A percentile compares a stretch with the other conserved stretches of the same genome.
phyloP scores from a whole-genome alignment of 1,140 invertebrate species.

The Homarus americanus region DNA sequence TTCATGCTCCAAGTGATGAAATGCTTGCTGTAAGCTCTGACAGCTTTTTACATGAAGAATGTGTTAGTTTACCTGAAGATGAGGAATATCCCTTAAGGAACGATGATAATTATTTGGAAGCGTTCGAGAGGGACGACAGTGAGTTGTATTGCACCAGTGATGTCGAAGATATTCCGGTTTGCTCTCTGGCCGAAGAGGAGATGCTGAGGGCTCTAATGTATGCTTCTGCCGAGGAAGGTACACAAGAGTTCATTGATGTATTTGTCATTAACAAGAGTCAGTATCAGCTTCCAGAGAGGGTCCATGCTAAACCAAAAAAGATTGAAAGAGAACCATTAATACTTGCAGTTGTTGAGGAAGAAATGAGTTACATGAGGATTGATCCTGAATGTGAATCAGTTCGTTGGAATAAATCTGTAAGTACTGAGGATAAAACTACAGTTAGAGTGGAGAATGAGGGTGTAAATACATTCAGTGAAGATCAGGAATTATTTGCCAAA shows the following conservation, averaged over 20 bases:
- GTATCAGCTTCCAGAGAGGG: constrained; percentile 64
- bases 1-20: constrained; percentile 56
- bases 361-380: constrained; percentile 15
- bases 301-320: constrained; percentile 55
- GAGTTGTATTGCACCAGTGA: constrained; percentile 56
- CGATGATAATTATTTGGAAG: not conserved
- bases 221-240: constrained; percentile 54
- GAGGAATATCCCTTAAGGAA: not conserved
- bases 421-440: not conserved
- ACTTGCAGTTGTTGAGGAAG: constrained; percentile 32
- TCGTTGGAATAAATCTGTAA: not conserved
- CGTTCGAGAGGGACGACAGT: not conserved
- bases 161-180: constrained; percentile 66
- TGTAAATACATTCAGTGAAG: not conserved
- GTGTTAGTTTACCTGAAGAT: not conserved
- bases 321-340: constrained; percentile 51
- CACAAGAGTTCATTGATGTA: constrained; percentile 61
- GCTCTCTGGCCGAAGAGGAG: constrained; percentile 68
- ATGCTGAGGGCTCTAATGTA: constrained; percentile 69
- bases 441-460: not conserved
- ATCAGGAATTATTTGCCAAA: not conserved
- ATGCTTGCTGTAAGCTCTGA: not conserved
- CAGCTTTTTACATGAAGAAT: constrained; percentile 9
- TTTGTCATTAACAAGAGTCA: constrained; percentile 63
- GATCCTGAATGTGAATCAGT: not conserved